These are phyloP conservation scores for crab-eating macaque (Macaca fascicularis) DNA, from an alignment of 2,113 vertebrate species.

Conservation along the genomic window DNA sequence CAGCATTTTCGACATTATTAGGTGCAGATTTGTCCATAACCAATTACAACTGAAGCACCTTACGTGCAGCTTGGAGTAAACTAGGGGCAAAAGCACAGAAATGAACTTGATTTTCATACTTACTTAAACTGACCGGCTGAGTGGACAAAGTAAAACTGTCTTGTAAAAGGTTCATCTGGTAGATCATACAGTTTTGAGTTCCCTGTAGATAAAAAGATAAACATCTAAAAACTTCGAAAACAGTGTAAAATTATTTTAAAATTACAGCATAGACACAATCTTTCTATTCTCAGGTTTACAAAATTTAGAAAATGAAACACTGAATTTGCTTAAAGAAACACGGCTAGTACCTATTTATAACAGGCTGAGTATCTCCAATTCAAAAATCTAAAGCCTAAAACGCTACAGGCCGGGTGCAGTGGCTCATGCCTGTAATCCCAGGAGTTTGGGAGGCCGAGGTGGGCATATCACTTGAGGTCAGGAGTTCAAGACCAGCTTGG, in stretches of 20 bases:
- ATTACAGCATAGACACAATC: not conserved
- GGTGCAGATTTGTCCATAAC: not conserved
- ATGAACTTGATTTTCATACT: conserved; percentile 67
- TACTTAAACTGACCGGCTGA: conserved; percentile 85
- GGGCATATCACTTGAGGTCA: too few species aligned
- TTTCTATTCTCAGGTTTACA: not conserved
- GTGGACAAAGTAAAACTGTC: conserved; percentile 85
- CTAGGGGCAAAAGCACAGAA: not conserved
- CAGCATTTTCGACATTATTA: not conserved
- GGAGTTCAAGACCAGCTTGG: too few species aligned
- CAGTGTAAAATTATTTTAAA: not conserved
- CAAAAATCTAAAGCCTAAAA: not conserved
- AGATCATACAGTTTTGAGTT: conserved; percentile 80
- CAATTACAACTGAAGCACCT: not conserved
- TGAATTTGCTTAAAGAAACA: not conserved
- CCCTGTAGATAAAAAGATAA: conserved; percentile 77
- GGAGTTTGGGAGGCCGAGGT: too few species aligned
- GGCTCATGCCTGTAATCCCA: too few species aligned
- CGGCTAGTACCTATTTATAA: not conserved
- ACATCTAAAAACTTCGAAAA: conserved; percentile 20
- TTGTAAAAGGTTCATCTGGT: conserved; percentile 82
- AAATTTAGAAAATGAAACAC: conserved; percentile 13
- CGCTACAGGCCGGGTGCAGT: not conserved
- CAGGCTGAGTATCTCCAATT: not conserved
- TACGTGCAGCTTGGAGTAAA: not conserved